Conservation (phyloP, 2,888 invertebrate genomes). For the Drosophila histrio region DNA sequence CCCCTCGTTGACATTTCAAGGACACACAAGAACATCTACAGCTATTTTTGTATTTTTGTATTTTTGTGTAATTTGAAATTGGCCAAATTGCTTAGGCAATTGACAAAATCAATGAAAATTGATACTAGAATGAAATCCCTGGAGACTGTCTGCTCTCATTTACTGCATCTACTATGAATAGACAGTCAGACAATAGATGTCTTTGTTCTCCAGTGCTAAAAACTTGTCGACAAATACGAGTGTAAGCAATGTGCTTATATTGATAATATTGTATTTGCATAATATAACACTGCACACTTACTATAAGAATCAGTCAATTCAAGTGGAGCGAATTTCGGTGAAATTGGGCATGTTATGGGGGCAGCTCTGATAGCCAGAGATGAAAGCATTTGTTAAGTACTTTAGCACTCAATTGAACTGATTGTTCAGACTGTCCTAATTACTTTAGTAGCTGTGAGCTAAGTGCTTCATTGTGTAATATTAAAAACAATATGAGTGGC, state of each 20-base stretch:
- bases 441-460: slow-evolving; percentile 30
- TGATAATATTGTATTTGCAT: slow-evolving; percentile 18
- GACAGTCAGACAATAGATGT: slow-evolving; percentile 8
- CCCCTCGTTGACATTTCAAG: slow-evolving; percentile 26
- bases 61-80: slow-evolving; percentile 34
- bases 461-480: slow-evolving; percentile 36
- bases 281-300: slow-evolving; percentile 12
- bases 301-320: slow-evolving; percentile 2
- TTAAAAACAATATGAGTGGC: not conserved
- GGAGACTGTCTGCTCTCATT: slow-evolving; percentile 17
- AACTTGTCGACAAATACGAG: slow-evolving; percentile 11
- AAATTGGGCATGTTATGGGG: slow-evolving; percentile 16
- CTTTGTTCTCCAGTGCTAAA: not conserved
- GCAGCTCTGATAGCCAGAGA: slow-evolving; percentile 18
- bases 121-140: slow-evolving; percentile 22
- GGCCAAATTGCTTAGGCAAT: slow-evolving; percentile 44
- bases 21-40: slow-evolving; percentile 11
- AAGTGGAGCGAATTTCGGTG: slow-evolving; percentile 8
- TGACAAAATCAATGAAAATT: slow-evolving; percentile 55
- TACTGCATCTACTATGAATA: not conserved
- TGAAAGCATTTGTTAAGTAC: slow-evolving; percentile 30
- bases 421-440: slow-evolving; percentile 40
- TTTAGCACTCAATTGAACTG: slow-evolving; percentile 39
- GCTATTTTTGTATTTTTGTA: no score
- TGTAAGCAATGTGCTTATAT: slow-evolving; percentile 18